A percentile compares a stretch with the other conserved stretches of the same genome.
Conservation (phyloP, 2,888 invertebrate species). For the Ariolimax columbianus region DNA sequence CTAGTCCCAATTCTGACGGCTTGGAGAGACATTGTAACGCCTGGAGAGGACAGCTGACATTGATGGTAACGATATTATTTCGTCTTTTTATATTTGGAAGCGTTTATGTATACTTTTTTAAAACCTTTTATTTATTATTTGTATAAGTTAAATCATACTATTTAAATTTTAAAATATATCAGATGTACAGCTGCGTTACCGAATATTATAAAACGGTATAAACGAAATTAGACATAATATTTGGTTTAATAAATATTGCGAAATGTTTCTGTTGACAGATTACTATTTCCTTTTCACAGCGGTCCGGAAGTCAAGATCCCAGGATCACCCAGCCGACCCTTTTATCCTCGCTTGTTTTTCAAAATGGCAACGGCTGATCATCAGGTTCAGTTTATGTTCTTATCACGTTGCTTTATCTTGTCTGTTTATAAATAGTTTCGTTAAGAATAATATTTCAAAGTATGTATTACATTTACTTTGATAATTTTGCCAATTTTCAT, state of each 20-base stretch:
- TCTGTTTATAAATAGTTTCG: background rate
- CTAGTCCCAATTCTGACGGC: background rate
- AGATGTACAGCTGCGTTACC: no score
- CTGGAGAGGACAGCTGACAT: constrained; percentile 25
- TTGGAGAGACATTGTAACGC: constrained; percentile 26
- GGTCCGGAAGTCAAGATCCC: no score
- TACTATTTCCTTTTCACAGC: no score
- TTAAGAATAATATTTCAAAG: background rate
- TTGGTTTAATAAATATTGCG: no score
- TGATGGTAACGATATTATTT: background rate
- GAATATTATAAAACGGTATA: no score
- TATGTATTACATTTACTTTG: background rate
- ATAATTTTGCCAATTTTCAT: background rate
- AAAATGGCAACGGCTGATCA: constrained; percentile 8
- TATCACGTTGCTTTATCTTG: background rate
- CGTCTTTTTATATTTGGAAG: constrained; percentile 1
- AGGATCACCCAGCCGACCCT: no score
- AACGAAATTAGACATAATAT: no score
- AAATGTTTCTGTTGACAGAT: no score
- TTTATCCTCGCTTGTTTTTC: background rate
- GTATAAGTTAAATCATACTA: no score
- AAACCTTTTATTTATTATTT: no score
- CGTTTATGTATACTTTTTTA: no score
- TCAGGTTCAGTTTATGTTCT: constrained; percentile 1
- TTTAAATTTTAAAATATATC: no score